These are phyloP conservation scores for Dexiosoma caninum DNA, from an alignment of 2,888 invertebrate species.

Conservation along the genomic window DNA sequence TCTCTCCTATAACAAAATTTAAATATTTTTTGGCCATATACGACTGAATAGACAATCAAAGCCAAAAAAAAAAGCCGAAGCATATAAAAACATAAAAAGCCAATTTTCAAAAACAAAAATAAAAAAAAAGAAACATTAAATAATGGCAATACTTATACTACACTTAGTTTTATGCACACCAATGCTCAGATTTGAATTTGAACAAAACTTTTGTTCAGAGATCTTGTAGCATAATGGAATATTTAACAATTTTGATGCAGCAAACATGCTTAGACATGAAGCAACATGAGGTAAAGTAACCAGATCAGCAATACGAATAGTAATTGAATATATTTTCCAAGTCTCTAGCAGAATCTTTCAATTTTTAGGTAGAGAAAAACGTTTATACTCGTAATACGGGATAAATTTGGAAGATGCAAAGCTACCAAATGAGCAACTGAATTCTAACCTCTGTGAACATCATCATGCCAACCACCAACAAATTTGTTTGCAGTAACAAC, in stretches of 20 bases:
- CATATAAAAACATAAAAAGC: slow-evolving; percentile 61
- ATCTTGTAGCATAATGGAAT: slow-evolving; percentile 8
- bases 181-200: slow-evolving; percentile 22
- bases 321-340: slow-evolving; percentile 17
- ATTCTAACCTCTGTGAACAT: slow-evolving; percentile 53
- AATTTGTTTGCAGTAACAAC: slow-evolving; percentile 54
- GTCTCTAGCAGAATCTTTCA: neutral
- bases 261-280: slow-evolving; percentile 26
- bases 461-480: slow-evolving; percentile 45
- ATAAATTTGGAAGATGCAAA: slow-evolving; percentile 47
- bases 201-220: slow-evolving; percentile 27
- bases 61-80: neutral
- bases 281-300: slow-evolving; percentile 49
- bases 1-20: slow-evolving; percentile 33
- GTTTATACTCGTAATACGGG: neutral
- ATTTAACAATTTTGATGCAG: slow-evolving; percentile 30
- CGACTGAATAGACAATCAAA: neutral
- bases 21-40: slow-evolving; percentile 42
- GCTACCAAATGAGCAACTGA: slow-evolving; percentile 50
- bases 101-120: slow-evolving; percentile 41
- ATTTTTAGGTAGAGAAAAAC: neutral
- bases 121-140: slow-evolving; percentile 44
- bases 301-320: slow-evolving; percentile 53
- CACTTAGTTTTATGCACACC: slow-evolving; percentile 1
- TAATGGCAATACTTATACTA: slow-evolving; percentile 41